phyloP scores from a whole-genome alignment of 2,797 vertebrate genomes.

The Microhierax caerulescens region DNA sequence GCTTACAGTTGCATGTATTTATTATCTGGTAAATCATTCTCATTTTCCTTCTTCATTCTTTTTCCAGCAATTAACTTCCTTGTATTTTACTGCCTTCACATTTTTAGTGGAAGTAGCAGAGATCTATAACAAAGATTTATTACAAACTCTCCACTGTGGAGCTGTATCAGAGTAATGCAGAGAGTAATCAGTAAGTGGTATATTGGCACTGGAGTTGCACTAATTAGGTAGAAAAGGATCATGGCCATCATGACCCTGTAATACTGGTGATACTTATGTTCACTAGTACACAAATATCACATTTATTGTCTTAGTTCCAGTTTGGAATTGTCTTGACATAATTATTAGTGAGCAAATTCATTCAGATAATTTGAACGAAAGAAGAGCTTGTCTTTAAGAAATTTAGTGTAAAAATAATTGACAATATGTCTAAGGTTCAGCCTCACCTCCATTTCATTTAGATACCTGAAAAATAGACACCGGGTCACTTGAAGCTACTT shows the following conservation, averaged over 20 bases:
- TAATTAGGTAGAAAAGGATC: background rate
- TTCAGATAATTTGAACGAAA: background rate
- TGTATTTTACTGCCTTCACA: background rate
- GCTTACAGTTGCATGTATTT: background rate
- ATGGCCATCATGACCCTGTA: background rate
- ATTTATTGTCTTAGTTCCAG: background rate
- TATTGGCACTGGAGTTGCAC: background rate
- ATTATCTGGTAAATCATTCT: background rate
- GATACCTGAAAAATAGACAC: background rate
- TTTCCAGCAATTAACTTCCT: background rate
- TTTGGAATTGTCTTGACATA: background rate
- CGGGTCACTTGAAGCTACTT: background rate
- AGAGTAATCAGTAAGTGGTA: background rate
- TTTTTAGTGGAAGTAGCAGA: background rate
- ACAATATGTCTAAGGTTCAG: background rate
- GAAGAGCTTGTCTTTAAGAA: background rate
- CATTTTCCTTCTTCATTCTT: background rate
- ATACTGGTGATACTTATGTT: background rate
- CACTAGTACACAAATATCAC: background rate
- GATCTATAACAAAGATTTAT: background rate
- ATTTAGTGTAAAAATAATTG: background rate
- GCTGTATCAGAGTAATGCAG: background rate
- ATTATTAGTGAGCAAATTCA: background rate
- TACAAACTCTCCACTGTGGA: background rate
- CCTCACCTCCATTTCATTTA: background rate